These are phyloP conservation scores for Dipus sagitta DNA, from an alignment of 2,797 vertebrate genomes.

Conservation along the genomic window DNA sequence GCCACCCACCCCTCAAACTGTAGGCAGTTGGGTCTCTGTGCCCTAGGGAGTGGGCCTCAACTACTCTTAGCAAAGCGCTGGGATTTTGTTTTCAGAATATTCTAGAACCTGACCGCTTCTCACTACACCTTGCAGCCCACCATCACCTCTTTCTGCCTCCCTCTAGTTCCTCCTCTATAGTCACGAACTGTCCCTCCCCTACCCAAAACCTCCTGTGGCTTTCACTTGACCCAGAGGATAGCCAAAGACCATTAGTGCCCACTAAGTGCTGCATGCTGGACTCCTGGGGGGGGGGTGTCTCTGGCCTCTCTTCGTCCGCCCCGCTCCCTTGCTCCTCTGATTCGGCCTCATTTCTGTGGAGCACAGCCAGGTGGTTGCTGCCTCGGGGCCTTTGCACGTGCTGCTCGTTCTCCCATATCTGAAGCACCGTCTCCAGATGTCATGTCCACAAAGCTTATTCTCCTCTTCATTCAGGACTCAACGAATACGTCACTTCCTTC, in stretches of 20 bases:
- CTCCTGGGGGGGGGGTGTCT: neutral
- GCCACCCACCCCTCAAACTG: neutral
- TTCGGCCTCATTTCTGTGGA: too few relatives aligned
- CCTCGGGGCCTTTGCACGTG: neutral
- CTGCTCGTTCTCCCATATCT: neutral
- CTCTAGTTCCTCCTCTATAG: too few relatives aligned
- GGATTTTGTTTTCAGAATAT: neutral
- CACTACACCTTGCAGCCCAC: neutral
- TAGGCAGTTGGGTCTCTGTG: constrained; percentile 48
- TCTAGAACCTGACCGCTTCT: neutral
- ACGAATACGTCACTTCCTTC: neutral
- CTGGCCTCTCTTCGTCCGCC: neutral
- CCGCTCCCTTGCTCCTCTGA: fast-evolving
- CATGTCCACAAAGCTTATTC: neutral
- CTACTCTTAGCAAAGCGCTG: neutral
- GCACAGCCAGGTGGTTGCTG: neutral
- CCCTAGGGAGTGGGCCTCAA: neutral
- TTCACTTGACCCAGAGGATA: neutral
- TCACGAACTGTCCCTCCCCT: neutral
- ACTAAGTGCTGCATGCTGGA: neutral
- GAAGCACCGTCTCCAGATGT: neutral
- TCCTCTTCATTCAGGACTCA: neutral
- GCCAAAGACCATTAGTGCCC: neutral
- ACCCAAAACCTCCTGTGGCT: neutral
- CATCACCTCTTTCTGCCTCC: fast-evolving